Evolutionary conservation across 2,113 vertebrate species (phyloP).

Genomic region (Ctenodactylus gundi): DNA sequence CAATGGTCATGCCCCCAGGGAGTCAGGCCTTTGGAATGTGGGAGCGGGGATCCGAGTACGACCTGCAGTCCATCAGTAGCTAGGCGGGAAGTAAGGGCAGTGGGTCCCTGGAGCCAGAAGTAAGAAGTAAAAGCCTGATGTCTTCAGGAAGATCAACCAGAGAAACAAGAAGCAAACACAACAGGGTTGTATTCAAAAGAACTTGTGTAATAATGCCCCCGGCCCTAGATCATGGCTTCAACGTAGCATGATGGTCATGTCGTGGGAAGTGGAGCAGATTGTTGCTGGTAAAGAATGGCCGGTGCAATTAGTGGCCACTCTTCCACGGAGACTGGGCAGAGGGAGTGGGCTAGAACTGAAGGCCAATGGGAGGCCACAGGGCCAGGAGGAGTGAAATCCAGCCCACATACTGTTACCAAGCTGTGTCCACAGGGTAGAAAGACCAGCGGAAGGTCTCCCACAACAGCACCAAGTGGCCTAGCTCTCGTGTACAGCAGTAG

Average conservation of each 20-base stretch:
- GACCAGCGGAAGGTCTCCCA: neutral
- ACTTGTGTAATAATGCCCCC: neutral
- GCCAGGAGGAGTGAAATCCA: neutral
- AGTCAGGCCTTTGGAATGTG: neutral
- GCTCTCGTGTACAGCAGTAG: neutral
- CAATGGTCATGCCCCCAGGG: too few relatives aligned
- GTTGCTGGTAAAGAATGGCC: neutral
- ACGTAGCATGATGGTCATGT: neutral
- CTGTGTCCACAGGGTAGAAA: neutral
- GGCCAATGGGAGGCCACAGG: too few relatives aligned
- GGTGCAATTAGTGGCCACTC: neutral
- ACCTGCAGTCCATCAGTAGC: neutral
- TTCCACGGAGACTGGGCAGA: neutral
- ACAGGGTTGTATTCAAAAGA: neutral
- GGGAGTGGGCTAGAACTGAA: fast-evolving
- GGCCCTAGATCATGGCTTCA: neutral
- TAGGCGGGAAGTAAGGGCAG: neutral
- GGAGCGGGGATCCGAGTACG: neutral
- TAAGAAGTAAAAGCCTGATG: neutral
- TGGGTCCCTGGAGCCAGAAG: neutral
- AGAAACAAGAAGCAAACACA: neutral
- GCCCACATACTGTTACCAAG: neutral
- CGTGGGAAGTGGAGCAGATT: neutral
- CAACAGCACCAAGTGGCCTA: neutral
- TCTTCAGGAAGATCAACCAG: neutral